phyloP scores from a whole-genome alignment of 2,797 vertebrate genomes.

The Oreonectes daqikongensis region DNA sequence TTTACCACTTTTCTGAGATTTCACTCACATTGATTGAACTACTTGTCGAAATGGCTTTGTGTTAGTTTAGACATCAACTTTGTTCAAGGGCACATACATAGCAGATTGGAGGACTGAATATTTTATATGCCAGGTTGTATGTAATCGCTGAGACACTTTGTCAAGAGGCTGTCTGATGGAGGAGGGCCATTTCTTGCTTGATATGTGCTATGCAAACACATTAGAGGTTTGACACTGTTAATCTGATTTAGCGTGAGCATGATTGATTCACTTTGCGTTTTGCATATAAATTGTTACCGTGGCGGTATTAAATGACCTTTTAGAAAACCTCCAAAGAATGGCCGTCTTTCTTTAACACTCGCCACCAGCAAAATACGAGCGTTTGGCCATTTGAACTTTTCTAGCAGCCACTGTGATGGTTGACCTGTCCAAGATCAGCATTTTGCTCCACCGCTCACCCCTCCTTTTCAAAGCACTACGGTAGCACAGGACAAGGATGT shows the following conservation, averaged over 20 bases:
- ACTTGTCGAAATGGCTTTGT: background rate
- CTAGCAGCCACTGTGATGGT: background rate
- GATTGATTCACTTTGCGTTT: constrained; percentile 37
- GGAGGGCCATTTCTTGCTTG: constrained; percentile 39
- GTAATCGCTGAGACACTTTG: constrained; percentile 17
- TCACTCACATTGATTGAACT: constrained; percentile 4
- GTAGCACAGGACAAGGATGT: too few relatives aligned
- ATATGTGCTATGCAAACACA: constrained; percentile 35
- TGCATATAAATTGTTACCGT: constrained; percentile 9
- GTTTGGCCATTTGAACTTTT: background rate
- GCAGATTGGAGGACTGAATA: constrained; percentile 17
- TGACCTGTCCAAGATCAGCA: background rate
- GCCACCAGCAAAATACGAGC: background rate
- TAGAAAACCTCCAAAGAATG: constrained; percentile 12
- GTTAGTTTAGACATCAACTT: background rate
- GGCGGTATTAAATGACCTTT: constrained; percentile 32
- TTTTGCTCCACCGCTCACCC: too few relatives aligned
- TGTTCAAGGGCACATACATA: constrained; percentile 33
- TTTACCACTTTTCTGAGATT: background rate
- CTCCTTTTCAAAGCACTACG: too few relatives aligned
- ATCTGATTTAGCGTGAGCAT: constrained; percentile 20
- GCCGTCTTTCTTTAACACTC: background rate
- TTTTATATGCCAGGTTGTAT: constrained; percentile 6
- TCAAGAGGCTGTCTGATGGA: constrained; percentile 22
- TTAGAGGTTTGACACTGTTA: constrained; percentile 35